Evolutionary conservation across 2,113 vertebrate genomes (phyloP), one percentile per base, ranked within the genome.

Genomic region (Trochalopteron elliotii): DNA sequence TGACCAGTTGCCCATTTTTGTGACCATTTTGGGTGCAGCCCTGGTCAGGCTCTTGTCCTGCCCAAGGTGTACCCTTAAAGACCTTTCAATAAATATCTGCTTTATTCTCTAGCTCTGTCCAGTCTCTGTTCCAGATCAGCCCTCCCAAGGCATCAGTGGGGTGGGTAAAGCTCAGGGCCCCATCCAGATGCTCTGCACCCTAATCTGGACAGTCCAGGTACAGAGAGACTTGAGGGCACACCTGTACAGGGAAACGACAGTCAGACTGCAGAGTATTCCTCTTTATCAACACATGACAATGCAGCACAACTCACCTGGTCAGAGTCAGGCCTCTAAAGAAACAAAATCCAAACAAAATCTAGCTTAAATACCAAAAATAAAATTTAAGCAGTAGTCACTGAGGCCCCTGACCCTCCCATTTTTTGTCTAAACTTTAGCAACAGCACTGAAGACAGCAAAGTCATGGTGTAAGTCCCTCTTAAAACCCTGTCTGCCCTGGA

Each of bases 221-320:
- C n/a, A 81, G 30, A 44, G 7, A 74, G 39, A 52, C 69, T 31
- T 5, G n/a, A 67, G 64, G 47, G 19, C 47, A 47, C 5, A 3
- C n/a, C 59, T 0, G 0, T 35, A 20, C 24, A 15, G 22, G 35
- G 40, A 83, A 8, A 20, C 11, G 37, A 11, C 12, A 53, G 24
- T 2, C 0, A 0, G 45, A 53, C 14, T 1, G 4, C 37, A 44
- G 12, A 45, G 21, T 2, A 67, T 23, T 61, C 44, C n/a, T 30
- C 2, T 30, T 45, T 40, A 35, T 12, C 35, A 80, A 28, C 50
- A 50, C 20, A 0, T 12, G n/a, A 19, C 5, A 4, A 30, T 18
- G 39, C 11, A 57, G 45, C 1, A 1, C 33, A 74, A 50, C 39
- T 75, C 64, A 63, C 19, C 39, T 16, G 31, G 6, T 27, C 47